Conservation (phyloP, 2,113 vertebrate genomes). For the Chiloscyllium plagiosum region DNA sequence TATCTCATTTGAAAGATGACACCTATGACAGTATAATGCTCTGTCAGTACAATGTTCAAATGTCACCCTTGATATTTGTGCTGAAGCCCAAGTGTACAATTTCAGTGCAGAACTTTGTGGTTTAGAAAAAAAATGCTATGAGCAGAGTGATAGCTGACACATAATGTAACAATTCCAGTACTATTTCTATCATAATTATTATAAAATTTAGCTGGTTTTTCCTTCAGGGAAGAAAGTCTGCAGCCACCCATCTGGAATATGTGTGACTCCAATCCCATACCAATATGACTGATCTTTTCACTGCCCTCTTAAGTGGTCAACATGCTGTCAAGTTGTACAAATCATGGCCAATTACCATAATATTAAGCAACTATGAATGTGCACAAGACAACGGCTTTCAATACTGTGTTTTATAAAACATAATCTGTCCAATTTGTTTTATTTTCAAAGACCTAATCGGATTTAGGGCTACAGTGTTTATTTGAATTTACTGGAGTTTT, state of each 20-base stretch:
- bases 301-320: neutral
- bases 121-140: neutral
- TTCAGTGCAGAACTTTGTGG: neutral
- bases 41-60: neutral
- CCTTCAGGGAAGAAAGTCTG: neutral
- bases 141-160: neutral
- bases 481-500: neutral
- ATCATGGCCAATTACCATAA: neutral
- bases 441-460: neutral
- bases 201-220: neutral
- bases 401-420: neutral
- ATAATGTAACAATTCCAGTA: neutral
- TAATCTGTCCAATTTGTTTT: neutral
- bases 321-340: neutral
- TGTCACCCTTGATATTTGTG: neutral
- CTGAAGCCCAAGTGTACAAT: neutral
- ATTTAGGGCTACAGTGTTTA: neutral
- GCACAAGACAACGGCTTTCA: neutral
- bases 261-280: neutral
- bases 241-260: neutral
- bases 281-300: neutral
- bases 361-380: neutral
- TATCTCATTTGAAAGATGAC: neutral
- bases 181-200: too few species aligned
- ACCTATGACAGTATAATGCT: neutral